Base-by-base conservation (phyloP, 2,888 invertebrate species). In the Mesorhabditis sp. region DNA sequence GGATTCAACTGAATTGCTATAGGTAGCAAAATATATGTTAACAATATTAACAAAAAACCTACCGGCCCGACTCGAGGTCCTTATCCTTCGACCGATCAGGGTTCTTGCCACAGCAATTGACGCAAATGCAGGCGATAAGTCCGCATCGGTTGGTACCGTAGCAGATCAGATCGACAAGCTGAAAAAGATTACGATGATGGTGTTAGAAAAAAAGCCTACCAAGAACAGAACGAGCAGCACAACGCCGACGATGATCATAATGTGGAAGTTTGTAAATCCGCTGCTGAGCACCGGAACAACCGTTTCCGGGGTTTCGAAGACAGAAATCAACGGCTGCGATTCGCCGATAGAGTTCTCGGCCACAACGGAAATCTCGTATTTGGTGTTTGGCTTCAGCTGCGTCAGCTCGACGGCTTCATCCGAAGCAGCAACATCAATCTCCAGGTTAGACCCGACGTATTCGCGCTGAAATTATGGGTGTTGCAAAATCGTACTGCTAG, bases 271-370 rank as follows among this genome's bases (percentile, higher is more conserved):
- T 63, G 13, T 44, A 45, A 65, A 43, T 13, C 67, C 72, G 43
- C 44, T 65, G 41, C 6, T 43, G 10, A 43, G 15, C 10, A n/a
- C 10, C 42, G 65, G 13, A 43, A 42, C 10, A 10, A n/a, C 42
- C 69, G 63, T 15, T 74, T 76, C 78, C 62, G 78, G 73, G 6
- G 81, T 80, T 44, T 74, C 73, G 68, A 94, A 90, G 86, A 91
- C 90, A 79, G 92, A 90, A 85, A 91, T 90, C 62, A 92, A 91
- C 1, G 93, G 91, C 72, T 90, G 88, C 83, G 94, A 93, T 87
- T 89, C 91, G 70, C 94, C 95, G 75, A 94, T 91, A 43, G 90
- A 88, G 87, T 95, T 95, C 86, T 92, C 92, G 64, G 94, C 95
- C 78, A 90, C 89, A 70, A 95, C 89, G 85, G 93, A 92, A 83